Percentiles rank a stretch among this genome's conserved stretches.
These are phyloP conservation scores for Chloebia gouldiae DNA, from an alignment of 2,113 vertebrate genomes.

Conservation along the genomic window DNA sequence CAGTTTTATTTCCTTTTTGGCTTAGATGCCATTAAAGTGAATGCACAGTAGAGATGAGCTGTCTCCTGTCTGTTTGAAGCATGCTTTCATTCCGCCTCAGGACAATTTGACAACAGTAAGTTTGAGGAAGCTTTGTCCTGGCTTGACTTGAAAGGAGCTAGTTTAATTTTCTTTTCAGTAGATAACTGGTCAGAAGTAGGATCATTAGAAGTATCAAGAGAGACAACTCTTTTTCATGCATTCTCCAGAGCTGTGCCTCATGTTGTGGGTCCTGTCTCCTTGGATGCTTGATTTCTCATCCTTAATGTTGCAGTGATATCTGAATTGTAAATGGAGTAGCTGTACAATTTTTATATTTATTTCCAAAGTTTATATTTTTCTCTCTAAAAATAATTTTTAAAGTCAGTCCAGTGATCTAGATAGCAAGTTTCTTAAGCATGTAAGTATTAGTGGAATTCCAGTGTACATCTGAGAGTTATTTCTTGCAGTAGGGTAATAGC, in stretches of 20 bases:
- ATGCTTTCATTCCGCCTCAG: not conserved
- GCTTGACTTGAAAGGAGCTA: not conserved
- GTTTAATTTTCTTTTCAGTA: not conserved
- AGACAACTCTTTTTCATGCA: not conserved
- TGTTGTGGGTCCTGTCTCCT: not conserved
- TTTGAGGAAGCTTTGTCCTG: not conserved
- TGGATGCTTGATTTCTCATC: slow-evolving; percentile 64
- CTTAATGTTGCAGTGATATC: not conserved
- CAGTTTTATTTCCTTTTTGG: not conserved
- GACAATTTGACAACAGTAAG: not conserved
- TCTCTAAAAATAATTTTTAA: not conserved
- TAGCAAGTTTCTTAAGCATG: slow-evolving; percentile 27
- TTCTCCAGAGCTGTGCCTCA: not conserved
- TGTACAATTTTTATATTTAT: not conserved
- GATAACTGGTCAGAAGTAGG: not conserved
- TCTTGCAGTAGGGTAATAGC: not conserved
- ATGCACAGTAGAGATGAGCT: not conserved
- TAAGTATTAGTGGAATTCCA: not conserved
- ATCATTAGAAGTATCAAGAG: not conserved
- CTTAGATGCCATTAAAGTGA: not conserved
- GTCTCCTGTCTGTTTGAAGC: not conserved
- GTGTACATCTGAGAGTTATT: not conserved
- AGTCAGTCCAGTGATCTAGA: not conserved
- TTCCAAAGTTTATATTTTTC: not conserved
- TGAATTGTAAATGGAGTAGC: not conserved